Evolutionary conservation across 2,797 vertebrate species (phyloP).

Genomic region (Ataeniobius toweri): DNA sequence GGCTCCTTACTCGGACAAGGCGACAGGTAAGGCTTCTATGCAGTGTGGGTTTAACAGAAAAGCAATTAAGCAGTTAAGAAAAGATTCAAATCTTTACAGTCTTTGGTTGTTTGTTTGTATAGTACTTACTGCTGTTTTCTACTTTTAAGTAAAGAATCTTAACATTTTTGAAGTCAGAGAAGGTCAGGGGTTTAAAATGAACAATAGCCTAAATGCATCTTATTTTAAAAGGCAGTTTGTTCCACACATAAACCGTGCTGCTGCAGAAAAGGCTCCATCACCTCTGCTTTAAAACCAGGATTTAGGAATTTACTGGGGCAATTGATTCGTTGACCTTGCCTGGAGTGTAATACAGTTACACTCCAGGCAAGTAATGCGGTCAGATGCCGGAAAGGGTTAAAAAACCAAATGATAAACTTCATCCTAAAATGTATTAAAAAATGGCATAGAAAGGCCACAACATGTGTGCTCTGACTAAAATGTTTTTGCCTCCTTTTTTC

Average conservation of each 20-base stretch:
- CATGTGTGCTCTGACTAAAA: not conserved
- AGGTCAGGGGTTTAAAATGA: not conserved
- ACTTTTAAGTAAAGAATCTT: not conserved
- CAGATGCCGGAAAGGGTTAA: not conserved
- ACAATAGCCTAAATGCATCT: not conserved
- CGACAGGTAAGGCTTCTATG: slow-evolving; percentile 57
- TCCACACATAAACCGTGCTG: not conserved
- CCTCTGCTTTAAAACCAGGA: not conserved
- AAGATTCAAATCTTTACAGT: not conserved
- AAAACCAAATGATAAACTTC: not conserved
- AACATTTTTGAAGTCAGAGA: not conserved
- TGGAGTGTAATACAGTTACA: not conserved
- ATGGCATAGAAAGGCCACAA: not conserved
- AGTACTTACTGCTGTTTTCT: not conserved
- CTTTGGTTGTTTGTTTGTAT: not conserved
- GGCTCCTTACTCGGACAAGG: slow-evolving; percentile 18
- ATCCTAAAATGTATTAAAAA: not conserved
- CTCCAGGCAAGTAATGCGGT: not conserved
- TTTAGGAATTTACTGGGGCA: not conserved
- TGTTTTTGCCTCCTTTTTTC: not conserved
- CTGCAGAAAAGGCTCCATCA: not conserved
- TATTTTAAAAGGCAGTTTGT: not conserved
- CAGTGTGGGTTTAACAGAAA: slow-evolving; percentile 4
- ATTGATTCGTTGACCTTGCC: not conserved
- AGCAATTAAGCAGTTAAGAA: not conserved